Conservation (phyloP, 2,113 vertebrate genomes). For the Caloenas nicobarica region DNA sequence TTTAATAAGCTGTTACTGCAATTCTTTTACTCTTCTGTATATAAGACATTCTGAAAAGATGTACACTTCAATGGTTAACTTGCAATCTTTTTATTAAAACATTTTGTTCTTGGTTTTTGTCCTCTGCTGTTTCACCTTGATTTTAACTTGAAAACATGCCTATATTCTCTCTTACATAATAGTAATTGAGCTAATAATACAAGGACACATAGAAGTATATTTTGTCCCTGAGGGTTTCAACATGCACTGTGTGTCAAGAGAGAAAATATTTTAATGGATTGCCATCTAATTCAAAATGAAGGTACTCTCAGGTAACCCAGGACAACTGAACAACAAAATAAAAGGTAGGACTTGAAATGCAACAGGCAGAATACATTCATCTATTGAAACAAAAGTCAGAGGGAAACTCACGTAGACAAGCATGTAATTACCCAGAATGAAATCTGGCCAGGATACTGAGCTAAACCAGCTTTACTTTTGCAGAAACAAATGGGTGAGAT, state of each 20-base stretch:
- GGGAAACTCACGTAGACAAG: not conserved
- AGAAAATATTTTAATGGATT: not conserved
- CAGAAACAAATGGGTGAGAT: not conserved
- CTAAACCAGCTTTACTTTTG: not conserved
- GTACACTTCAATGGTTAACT: not conserved
- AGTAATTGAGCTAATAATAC: constrained; percentile 17
- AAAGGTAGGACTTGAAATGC: not conserved
- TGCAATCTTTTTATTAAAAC: not conserved
- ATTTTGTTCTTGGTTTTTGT: not conserved
- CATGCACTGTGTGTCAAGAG: not conserved
- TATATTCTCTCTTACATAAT: constrained; percentile 6
- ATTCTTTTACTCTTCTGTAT: not conserved
- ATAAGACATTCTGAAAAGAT: not conserved
- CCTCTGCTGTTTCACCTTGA: constrained; percentile 10
- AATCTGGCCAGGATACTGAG: not conserved
- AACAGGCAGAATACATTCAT: not conserved
- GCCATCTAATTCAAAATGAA: not conserved
- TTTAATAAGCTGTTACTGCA: not conserved
- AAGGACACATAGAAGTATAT: not conserved
- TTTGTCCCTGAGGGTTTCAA: not conserved
- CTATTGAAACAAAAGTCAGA: not conserved
- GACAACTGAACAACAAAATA: not conserved
- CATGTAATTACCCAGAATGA: not conserved
- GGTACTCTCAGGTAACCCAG: not conserved
- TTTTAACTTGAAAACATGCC: not conserved